Evolutionary conservation across 2,888 invertebrate genomes (phyloP).

Genomic region (Plebejus melissa): DNA sequence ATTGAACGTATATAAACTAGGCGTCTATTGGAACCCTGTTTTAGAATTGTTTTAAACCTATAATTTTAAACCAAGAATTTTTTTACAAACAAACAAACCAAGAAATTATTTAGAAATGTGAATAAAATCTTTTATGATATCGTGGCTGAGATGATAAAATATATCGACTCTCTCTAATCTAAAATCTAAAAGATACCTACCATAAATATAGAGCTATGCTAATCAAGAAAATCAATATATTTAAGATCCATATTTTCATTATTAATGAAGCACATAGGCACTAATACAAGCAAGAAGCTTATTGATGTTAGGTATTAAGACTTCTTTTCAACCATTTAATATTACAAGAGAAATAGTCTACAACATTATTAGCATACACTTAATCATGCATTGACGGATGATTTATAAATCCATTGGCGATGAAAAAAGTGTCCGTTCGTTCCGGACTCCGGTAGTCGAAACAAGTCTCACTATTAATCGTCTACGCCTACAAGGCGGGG

Average conservation of each 20-base stretch:
- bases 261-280: not conserved
- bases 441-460: conserved; percentile 67
- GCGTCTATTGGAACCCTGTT: not conserved
- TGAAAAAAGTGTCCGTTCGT: conserved; percentile 53
- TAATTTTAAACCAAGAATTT: too few species aligned
- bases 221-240: not conserved
- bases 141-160: too few species aligned
- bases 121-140: too few species aligned
- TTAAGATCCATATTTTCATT: not conserved
- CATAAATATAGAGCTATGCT: too few species aligned
- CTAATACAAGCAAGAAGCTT: not conserved
- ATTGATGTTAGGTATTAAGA: too few species aligned
- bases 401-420: conserved; percentile 44
- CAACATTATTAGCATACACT: not conserved
- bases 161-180: too few species aligned
- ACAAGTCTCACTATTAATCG: conserved; percentile 68
- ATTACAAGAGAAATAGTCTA: not conserved
- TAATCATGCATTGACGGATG: conserved; percentile 8
- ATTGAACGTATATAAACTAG: conserved; percentile 8
- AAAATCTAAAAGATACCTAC: too few species aligned
- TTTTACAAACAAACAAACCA: too few species aligned
- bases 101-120: too few species aligned
- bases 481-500: conserved; percentile 74
- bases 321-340: not conserved
- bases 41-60: too few species aligned